These are phyloP conservation scores for Toxostoma redivivum DNA, from an alignment of 2,113 vertebrate genomes.

Conservation along the genomic window DNA sequence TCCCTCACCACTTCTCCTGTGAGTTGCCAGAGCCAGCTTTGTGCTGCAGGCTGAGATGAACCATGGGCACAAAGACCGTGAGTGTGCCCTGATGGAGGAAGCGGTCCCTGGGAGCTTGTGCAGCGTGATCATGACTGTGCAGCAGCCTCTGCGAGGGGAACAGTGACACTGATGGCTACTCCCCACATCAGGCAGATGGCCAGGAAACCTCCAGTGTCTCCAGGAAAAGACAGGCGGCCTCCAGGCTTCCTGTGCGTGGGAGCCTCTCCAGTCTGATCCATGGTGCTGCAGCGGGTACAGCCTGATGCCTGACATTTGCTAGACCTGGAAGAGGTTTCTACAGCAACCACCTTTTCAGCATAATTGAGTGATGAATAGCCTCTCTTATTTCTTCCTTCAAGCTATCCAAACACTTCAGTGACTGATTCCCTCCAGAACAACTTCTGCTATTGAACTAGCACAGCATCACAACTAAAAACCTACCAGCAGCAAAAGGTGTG, in stretches of 20 bases:
- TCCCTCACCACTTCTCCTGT: background rate
- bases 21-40: background rate
- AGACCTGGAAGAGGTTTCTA: slow-evolving; percentile 6
- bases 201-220: background rate
- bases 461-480: background rate
- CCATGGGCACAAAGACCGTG: background rate
- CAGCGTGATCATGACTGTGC: fast-evolving
- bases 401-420: background rate
- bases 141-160: background rate
- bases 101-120: fast-evolving
- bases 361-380: background rate
- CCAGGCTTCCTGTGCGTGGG: background rate
- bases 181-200: background rate
- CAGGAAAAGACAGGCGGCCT: background rate
- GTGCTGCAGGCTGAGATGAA: background rate
- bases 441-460: background rate
- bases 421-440: background rate
- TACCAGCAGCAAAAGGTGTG: background rate
- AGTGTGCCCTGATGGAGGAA: background rate
- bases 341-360: background rate
- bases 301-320: background rate
- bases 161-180: background rate
- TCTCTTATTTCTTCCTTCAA: background rate
- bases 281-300: background rate
- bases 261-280: background rate